Evolutionary conservation across 2,113 vertebrate genomes (phyloP).

Genomic region (Corydoras maculifer): DNA sequence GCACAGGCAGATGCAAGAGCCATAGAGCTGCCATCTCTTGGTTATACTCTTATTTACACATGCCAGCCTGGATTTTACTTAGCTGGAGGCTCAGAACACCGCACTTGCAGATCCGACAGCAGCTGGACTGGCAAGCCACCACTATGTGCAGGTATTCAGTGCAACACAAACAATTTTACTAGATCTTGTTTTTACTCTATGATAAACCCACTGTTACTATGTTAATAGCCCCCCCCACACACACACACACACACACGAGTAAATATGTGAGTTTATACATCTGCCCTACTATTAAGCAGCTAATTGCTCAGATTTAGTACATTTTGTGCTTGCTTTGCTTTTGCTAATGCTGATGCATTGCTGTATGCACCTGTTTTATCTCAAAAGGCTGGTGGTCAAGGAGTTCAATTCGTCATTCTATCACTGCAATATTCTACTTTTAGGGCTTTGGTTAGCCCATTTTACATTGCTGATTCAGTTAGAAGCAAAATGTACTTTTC

Average conservation of each 20-base stretch:
- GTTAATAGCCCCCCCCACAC: no score
- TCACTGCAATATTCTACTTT: constrained; percentile 37
- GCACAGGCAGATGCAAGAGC: constrained; percentile 84
- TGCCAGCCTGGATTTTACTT: constrained; percentile 93
- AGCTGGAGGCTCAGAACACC: constrained; percentile 90
- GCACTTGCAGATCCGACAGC: constrained; percentile 90
- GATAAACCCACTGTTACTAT: not conserved
- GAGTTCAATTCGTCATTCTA: constrained; percentile 50
- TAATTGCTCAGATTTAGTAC: constrained; percentile 29
- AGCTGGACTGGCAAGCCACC: constrained; percentile 97
- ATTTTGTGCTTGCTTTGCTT: constrained; percentile 23
- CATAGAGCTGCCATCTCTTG: constrained; percentile 90
- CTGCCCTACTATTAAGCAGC: constrained; percentile 4
- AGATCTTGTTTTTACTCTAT: not conserved
- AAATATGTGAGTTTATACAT: constrained; percentile 12
- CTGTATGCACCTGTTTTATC: constrained; percentile 46
- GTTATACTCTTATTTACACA: constrained; percentile 94
- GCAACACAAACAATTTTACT: not conserved
- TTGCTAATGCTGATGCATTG: constrained; percentile 54
- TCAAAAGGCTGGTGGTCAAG: constrained; percentile 45
- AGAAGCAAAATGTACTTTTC: constrained; percentile 51
- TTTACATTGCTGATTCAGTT: constrained; percentile 55
- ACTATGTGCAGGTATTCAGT: constrained; percentile 76
- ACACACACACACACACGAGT: no score
- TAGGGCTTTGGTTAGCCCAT: constrained; percentile 57